Evolutionary conservation across 2,888 invertebrate species (phyloP).

Genomic region (Nomada goodeniana): DNA sequence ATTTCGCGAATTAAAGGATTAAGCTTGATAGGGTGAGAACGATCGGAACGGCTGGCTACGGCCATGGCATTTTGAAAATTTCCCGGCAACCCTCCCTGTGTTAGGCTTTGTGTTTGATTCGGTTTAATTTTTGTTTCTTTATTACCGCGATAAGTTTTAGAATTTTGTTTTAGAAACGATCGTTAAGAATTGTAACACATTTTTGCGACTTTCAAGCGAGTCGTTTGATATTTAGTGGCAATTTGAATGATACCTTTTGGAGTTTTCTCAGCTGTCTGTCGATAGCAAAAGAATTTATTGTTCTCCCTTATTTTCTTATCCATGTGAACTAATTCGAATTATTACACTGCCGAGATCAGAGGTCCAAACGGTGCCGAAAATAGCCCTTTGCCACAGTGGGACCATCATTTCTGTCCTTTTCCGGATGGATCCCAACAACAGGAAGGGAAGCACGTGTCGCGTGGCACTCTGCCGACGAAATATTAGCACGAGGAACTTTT

Average conservation of each 20-base stretch:
- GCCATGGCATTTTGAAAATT: not conserved
- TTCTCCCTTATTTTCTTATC: not conserved
- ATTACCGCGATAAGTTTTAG: not conserved
- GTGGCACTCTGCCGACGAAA: conserved; percentile 44
- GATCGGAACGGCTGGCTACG: not conserved
- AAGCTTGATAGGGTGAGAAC: conserved; percentile 22
- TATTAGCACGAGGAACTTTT: conserved; percentile 69
- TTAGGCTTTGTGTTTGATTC: not conserved
- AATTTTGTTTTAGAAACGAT: too few species aligned
- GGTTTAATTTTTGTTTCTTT: not conserved
- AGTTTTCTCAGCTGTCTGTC: not conserved
- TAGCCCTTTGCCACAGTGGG: too few species aligned
- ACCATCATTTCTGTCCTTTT: conserved; percentile 1
- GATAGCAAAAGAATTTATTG: too few species aligned
- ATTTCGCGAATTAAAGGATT: conserved; percentile 42
- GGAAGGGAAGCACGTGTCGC: conserved; percentile 48
- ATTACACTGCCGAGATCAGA: not conserved
- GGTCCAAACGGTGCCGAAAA: not conserved
- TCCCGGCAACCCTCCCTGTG: not conserved
- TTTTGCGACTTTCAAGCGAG: too few species aligned
- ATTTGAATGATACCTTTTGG: not conserved
- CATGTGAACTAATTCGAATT: not conserved
- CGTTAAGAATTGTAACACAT: too few species aligned
- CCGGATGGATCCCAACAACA: not conserved
- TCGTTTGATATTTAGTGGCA: too few species aligned